Conservation (phyloP, 2,888 invertebrate species). For the Ethmia dodecea region DNA sequence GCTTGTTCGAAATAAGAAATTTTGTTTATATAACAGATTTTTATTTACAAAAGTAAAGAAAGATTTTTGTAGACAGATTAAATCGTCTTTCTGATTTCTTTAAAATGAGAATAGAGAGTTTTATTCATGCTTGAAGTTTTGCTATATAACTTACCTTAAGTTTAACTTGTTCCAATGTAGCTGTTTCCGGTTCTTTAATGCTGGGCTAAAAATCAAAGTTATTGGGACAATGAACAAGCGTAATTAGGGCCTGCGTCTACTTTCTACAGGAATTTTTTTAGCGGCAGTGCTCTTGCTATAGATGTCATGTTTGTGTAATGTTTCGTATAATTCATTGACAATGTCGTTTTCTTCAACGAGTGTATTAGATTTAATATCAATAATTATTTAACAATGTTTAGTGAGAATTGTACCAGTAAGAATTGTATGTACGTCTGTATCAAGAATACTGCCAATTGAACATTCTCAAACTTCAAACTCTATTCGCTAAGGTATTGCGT, state of each 20-base stretch:
- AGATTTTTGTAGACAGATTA: slow-evolving; percentile 11
- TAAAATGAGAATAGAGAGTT: too few species aligned
- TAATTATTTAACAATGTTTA: too few species aligned
- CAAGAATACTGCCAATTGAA: too few species aligned
- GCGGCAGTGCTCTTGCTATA: neutral
- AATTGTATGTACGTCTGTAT: too few species aligned
- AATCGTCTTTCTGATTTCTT: too few species aligned
- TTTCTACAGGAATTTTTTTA: neutral
- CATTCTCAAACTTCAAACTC: too few species aligned
- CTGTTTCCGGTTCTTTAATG: slow-evolving; percentile 53
- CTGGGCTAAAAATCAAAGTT: slow-evolving; percentile 56
- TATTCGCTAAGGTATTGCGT: too few species aligned
- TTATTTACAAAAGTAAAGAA: slow-evolving; percentile 25
- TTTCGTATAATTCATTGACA: too few species aligned
- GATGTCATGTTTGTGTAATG: neutral
- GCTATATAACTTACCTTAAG: slow-evolving; percentile 59
- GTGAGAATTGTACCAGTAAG: too few species aligned
- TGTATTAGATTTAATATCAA: too few species aligned
- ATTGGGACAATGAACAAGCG: slow-evolving; percentile 48
- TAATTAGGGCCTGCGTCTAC: slow-evolving; percentile 25
- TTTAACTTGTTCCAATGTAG: slow-evolving; percentile 54
- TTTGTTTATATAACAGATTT: slow-evolving; percentile 10
- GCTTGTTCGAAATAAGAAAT: slow-evolving; percentile 26
- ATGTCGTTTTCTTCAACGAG: too few species aligned
- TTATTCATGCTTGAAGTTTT: slow-evolving; percentile 25